phyloP scores from a whole-genome alignment of 2,888 invertebrate species.

The Anoplius nigerrimus region DNA sequence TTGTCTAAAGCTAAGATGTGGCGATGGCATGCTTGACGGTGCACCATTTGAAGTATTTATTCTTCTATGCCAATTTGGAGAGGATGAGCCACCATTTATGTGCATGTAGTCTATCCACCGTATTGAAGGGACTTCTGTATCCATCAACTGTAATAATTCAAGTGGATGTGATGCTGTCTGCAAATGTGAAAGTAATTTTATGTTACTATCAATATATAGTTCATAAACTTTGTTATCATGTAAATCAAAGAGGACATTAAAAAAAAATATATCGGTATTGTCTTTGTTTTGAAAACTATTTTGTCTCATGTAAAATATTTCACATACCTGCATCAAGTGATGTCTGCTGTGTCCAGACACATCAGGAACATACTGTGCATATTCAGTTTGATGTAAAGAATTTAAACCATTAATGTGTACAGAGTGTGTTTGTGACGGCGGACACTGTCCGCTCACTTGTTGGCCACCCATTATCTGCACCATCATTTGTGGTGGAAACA shows the following conservation, averaged over 20 bases:
- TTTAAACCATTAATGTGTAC: slow-evolving; percentile 59
- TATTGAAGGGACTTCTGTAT: slow-evolving; percentile 62
- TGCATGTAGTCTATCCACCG: slow-evolving; percentile 63
- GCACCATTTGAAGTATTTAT: slow-evolving; percentile 48
- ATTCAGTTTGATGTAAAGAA: slow-evolving; percentile 60
- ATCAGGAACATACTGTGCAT: slow-evolving; percentile 58
- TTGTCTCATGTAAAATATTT: background rate
- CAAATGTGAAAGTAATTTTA: slow-evolving; percentile 26
- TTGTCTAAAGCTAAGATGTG: slow-evolving; percentile 57
- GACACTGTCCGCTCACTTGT: slow-evolving; percentile 65
- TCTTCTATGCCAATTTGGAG: slow-evolving; percentile 65
- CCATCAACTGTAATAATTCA: slow-evolving; percentile 67
- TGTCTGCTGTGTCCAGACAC: slow-evolving; percentile 61
- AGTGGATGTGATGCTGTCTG: slow-evolving; percentile 64
- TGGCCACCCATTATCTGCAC: slow-evolving; percentile 69
- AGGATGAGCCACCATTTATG: slow-evolving; percentile 44
- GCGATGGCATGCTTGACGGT: slow-evolving; percentile 53
- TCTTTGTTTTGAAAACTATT: background rate
- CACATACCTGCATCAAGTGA: slow-evolving; percentile 66
- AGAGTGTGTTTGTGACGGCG: slow-evolving; percentile 57
- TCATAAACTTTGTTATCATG: background rate
- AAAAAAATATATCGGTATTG: no score
- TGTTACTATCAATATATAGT: background rate
- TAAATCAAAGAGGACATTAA: no score
- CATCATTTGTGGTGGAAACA: slow-evolving; percentile 69